Base-by-base conservation (phyloP, 2,888 invertebrate species). In the Auanema freiburgensis region DNA sequence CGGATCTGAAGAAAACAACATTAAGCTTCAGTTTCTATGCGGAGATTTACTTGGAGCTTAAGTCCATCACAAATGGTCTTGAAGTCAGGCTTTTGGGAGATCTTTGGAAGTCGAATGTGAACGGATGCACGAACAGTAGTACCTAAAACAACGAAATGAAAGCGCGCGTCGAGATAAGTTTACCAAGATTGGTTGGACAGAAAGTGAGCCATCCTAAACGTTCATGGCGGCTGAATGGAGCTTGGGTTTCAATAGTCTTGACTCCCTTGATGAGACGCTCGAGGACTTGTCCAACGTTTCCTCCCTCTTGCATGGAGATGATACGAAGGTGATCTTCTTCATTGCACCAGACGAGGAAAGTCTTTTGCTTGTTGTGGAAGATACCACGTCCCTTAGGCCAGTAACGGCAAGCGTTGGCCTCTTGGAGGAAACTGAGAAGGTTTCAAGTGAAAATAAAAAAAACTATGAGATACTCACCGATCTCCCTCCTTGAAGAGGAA, bases 101-200 rank as follows among this genome's bases (percentile, higher is more conserved):
- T 79, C 71, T 90, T 89, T 6, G 93, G 91, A 79, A 95, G 88
- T 78, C 89, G 89, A 18, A 92, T 86, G 89, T 96, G 97, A 84
- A 97, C 96, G 67, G 94, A 94, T 66, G 96, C 96, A 80, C 97
- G 92, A 79, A 97, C 92, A 68, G 92, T 91, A 55, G 92, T 91
- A 46, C 94, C 94, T 58, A 46, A n/a, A n/a, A n/a, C n/a, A n/a
- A n/a, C n/a, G 18, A 44, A 23, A 12, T 6, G 21, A 25, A 8
- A 58, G 11, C 24, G 8, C 5, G 6, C 10, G 18, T 14, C 49
- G 14, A 12, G 3, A 11, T 3, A 12, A 12, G 33, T 33, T 21
- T 54, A 50, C 69, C 71, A 59, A 77, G 67, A 74, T 89, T 90
- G 42, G 91, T 89, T 0, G 94, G 94, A 75, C 94, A 89, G n/a